Evolutionary conservation across 2,888 invertebrate species (phyloP).

Genomic region (Syrista parreyssii): DNA sequence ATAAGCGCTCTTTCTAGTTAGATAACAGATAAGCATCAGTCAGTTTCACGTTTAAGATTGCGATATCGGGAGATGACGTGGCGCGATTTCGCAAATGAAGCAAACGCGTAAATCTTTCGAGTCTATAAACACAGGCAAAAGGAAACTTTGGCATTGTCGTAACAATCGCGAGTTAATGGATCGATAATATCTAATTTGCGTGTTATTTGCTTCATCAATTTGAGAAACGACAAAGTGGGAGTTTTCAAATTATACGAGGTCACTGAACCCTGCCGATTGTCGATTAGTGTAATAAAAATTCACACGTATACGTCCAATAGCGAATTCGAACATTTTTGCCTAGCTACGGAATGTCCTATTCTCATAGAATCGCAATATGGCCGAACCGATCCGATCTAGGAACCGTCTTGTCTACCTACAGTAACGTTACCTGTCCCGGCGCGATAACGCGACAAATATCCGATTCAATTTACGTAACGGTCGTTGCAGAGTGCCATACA

Average conservation of each 20-base stretch:
- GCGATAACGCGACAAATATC: conserved; percentile 45
- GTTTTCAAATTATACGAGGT: not conserved
- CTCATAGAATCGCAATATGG: not conserved
- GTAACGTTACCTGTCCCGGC: not conserved
- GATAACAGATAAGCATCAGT: not conserved
- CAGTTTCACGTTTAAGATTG: not conserved
- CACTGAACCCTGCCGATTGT: not conserved
- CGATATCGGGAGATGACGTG: not conserved
- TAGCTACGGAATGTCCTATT: not conserved
- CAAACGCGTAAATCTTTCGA: not conserved
- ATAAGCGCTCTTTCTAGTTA: not conserved
- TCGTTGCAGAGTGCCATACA: conserved; percentile 30
- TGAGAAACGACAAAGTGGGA: no score
- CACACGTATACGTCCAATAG: no score
- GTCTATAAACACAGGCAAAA: not conserved
- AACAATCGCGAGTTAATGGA: not conserved
- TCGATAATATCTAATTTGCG: no score
- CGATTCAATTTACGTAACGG: conserved; percentile 58
- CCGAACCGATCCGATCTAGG: not conserved
- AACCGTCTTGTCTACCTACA: not conserved
- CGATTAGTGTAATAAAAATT: no score
- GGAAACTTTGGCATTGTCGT: not conserved
- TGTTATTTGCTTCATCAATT: no score
- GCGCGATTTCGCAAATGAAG: not conserved
- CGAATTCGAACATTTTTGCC: no score